phyloP scores from a whole-genome alignment of 2,797 vertebrate genomes.

The Cebuella pygmaea region DNA sequence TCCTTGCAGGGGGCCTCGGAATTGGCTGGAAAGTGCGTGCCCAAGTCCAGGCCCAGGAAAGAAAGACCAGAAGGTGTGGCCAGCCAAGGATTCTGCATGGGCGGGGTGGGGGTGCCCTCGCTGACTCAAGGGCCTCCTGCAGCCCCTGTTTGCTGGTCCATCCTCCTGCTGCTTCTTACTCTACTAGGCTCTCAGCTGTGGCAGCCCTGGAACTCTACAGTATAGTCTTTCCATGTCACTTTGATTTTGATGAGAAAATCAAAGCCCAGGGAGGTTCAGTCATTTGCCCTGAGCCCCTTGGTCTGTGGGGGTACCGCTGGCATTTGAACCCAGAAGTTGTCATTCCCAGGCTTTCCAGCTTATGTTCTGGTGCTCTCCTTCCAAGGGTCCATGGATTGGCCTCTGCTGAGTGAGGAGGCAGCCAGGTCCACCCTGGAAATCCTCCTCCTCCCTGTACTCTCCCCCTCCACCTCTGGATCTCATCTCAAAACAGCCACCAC shows the following conservation, averaged over 20 bases:
- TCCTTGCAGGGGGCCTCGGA: background rate
- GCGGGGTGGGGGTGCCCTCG: rapidly evolving
- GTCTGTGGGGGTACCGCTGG: background rate
- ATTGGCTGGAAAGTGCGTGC: background rate
- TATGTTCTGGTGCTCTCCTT: background rate
- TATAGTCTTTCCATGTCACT: background rate
- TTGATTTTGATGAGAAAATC: background rate
- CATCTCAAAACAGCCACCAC: rapidly evolving
- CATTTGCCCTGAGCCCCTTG: background rate
- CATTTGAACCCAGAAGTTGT: background rate
- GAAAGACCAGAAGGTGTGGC: background rate
- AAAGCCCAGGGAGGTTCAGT: background rate
- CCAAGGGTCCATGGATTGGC: background rate
- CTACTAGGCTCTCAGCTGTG: background rate
- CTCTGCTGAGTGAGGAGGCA: background rate
- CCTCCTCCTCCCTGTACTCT: background rate
- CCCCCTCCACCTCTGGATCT: background rate
- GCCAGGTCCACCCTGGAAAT: background rate
- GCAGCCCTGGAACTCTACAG: background rate
- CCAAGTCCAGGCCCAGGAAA: background rate
- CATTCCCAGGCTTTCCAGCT: background rate
- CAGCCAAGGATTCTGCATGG: background rate
- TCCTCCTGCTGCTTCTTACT: background rate
- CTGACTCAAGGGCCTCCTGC: background rate
- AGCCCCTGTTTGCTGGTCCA: background rate